These are phyloP conservation scores for Rhyzopertha dominica DNA, from an alignment of 1,140 invertebrate species.

Conservation along the genomic window DNA sequence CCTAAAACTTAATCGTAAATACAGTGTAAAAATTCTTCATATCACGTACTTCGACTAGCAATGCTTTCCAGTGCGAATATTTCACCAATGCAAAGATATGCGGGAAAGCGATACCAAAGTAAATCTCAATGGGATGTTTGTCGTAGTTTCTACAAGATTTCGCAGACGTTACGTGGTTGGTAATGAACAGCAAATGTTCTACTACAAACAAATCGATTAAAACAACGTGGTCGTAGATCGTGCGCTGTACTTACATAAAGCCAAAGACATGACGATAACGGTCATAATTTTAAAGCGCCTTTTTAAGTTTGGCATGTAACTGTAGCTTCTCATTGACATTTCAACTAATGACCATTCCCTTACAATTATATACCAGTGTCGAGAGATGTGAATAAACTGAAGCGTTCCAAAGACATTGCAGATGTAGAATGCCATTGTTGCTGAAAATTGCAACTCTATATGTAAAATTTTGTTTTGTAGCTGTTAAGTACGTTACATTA, in stretches of 20 bases:
- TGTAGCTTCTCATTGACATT: slow-evolving; percentile 28
- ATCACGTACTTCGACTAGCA: slow-evolving; percentile 25
- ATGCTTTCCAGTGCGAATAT: slow-evolving; percentile 27
- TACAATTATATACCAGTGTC: slow-evolving; percentile 22
- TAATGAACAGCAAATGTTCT: slow-evolving; percentile 32
- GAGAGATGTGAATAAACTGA: slow-evolving; percentile 24
- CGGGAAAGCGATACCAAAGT: slow-evolving; percentile 28
- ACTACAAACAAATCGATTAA: too few species aligned
- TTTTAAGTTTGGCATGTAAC: slow-evolving; percentile 18
- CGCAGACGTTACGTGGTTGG: slow-evolving; percentile 19
- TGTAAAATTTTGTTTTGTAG: too few species aligned
- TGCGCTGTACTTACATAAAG: slow-evolving; percentile 30
- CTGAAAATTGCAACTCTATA: slow-evolving; percentile 19
- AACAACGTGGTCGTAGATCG: too few species aligned
- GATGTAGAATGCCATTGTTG: slow-evolving; percentile 28
- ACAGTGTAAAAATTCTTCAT: background rate
- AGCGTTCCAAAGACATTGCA: slow-evolving; percentile 23
- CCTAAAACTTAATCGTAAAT: slow-evolving; percentile 25
- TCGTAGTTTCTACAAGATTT: slow-evolving; percentile 19
- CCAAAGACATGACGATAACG: slow-evolving; percentile 24
- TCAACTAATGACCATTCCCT: slow-evolving; percentile 32
- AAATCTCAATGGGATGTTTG: slow-evolving; percentile 22
- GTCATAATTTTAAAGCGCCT: slow-evolving; percentile 23
- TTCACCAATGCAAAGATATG: slow-evolving; percentile 27
- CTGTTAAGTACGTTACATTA: too few species aligned